phyloP scores from a whole-genome alignment of 2,797 vertebrate species.

The Betta splendens region DNA sequence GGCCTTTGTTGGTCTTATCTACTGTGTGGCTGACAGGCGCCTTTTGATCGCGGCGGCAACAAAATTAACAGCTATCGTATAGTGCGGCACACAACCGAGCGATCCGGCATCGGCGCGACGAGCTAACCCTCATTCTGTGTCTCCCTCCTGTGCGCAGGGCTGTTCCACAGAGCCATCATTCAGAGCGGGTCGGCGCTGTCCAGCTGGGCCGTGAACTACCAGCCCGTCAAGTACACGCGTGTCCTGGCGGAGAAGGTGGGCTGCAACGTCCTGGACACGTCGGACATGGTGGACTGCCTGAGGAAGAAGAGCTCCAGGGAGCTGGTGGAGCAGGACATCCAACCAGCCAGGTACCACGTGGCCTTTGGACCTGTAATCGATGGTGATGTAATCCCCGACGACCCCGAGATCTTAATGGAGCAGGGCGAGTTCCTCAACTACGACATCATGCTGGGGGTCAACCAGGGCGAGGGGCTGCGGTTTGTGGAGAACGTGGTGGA shows the following conservation, averaged over 20 bases:
- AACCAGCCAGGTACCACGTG: slow-evolving; percentile 96
- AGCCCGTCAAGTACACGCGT: slow-evolving; percentile 97
- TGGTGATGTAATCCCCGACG: slow-evolving; percentile 96
- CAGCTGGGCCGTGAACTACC: slow-evolving; percentile 99
- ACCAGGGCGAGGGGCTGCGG: slow-evolving; percentile 96
- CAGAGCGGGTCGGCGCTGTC: slow-evolving; percentile 97
- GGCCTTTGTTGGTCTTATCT: slow-evolving; percentile 76
- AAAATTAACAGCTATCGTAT: slow-evolving; percentile 64
- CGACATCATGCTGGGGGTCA: slow-evolving; percentile 98
- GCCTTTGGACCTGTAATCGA: slow-evolving; percentile 98
- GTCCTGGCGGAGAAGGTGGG: slow-evolving; percentile 96
- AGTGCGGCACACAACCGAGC: slow-evolving; percentile 52
- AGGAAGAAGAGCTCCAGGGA: slow-evolving; percentile 95
- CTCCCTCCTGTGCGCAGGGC: slow-evolving; percentile 81
- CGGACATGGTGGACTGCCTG: slow-evolving; percentile 98
- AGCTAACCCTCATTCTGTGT: slow-evolving; percentile 48
- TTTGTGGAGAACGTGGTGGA: slow-evolving; percentile 98
- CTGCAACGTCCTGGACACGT: slow-evolving; percentile 95
- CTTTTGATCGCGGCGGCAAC: slow-evolving; percentile 64
- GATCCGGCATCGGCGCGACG: slow-evolving; percentile 38
- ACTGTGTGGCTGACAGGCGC: slow-evolving; percentile 56
- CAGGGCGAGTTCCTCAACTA: slow-evolving; percentile 99
- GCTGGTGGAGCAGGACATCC: slow-evolving; percentile 98
- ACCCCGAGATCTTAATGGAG: slow-evolving; percentile 99
- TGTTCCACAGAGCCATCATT: slow-evolving; percentile 98